phyloP scores from a whole-genome alignment of 2,797 vertebrate species.

The Prunella strophiata region DNA sequence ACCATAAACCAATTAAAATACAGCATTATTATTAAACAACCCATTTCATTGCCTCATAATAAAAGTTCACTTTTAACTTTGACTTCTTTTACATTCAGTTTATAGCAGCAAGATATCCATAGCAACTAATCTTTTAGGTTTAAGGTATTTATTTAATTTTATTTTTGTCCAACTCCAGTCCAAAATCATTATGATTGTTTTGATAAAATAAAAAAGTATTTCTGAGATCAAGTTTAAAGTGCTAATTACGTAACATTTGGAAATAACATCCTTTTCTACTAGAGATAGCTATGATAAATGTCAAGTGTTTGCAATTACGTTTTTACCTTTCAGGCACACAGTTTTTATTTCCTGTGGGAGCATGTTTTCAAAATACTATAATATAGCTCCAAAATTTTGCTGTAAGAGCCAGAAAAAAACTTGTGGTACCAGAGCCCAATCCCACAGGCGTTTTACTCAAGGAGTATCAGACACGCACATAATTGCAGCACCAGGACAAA shows the following conservation, averaged over 20 bases:
- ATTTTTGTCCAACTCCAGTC: background rate
- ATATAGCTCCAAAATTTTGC: background rate
- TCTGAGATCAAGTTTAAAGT: background rate
- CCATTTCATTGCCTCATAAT: background rate
- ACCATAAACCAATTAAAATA: background rate
- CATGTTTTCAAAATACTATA: background rate
- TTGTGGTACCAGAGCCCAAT: background rate
- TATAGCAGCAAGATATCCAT: background rate
- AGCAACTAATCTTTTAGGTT: background rate
- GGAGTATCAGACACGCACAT: background rate
- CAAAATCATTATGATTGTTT: background rate
- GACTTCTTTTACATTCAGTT: background rate
- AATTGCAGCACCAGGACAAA: background rate
- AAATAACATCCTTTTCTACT: background rate
- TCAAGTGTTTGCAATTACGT: conserved; percentile 44
- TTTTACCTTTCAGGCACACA: conserved; percentile 39
- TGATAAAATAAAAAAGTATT: background rate
- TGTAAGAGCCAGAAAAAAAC: background rate
- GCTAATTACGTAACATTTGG: background rate
- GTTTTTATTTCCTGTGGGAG: conserved; percentile 31
- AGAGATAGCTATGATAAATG: conserved; percentile 28
- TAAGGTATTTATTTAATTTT: background rate
- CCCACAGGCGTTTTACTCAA: background rate
- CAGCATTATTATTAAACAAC: background rate
- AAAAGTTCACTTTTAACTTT: conserved; percentile 16